Evolutionary conservation across 2,797 vertebrate genomes (phyloP), one percentile per base, ranked within the genome.

Genomic region (Pseudochirops corinnae): DNA sequence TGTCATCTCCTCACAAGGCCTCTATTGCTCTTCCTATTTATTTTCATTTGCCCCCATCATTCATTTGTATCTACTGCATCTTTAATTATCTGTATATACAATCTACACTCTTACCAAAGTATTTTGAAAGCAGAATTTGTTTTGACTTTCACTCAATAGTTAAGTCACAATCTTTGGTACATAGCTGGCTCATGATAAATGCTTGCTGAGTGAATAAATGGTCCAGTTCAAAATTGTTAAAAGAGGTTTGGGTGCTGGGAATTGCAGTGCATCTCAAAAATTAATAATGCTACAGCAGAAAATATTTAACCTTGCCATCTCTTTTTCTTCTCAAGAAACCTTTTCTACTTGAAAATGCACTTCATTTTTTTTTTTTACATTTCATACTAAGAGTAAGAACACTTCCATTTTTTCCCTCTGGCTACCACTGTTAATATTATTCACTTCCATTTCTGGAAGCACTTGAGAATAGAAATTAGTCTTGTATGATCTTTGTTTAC

Each of bases 391-490:
- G 90, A 96, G 92, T 39, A 90, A 52, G 90, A 95, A 93, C 67
- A 21, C 67, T 58, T 33, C 21, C 2, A 14, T 28, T 31, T 82
- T 67, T 94, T 0, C 26, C 26, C 57, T 0, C 87, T 95, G 94
- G 62, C 56, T 53, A 91, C 93, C 95, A 91, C 55, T 95, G 46
- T 93, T 62, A 96, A 74, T 53, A 93, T 94, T 46, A 92, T 96
- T 96, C 13, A 92, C 7, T 91, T 93, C 56, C 14, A 90, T 96
- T 96, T 97, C 57, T 67, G 52, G 91, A 58, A 96, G 4, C 52
- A 57, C 94, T 56, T 97, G 55, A 97, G 95, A 95, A 92, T 92
- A 82, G 60, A 95, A 96, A 94, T 96, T 91, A 93, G 56, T 97
- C 92, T 93, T 95, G 39, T 95, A 95, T 95, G 56, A 57, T 87